Evolutionary conservation across 2,888 invertebrate species (phyloP).

Genomic region (Brachypterus glaber): DNA sequence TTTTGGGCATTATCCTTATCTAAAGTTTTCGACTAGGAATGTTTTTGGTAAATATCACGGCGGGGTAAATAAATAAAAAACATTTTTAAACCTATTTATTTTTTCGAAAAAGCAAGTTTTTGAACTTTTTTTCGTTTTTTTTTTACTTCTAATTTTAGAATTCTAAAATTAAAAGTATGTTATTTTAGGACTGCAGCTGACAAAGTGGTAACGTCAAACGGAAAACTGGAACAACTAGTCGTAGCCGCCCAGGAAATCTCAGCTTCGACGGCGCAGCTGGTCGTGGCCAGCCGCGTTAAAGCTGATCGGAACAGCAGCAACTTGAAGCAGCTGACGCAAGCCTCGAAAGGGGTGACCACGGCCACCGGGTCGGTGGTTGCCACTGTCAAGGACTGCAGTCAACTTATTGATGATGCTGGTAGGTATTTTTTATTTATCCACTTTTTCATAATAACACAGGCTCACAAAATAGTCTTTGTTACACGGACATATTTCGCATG

Average conservation of each 20-base stretch:
- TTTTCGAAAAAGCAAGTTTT: too few relatives aligned
- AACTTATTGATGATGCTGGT: constrained; percentile 77
- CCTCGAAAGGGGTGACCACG: constrained; percentile 81
- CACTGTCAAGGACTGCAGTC: constrained; percentile 81
- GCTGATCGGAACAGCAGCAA: constrained; percentile 76
- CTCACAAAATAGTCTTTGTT: too few relatives aligned
- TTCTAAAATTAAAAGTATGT: too few relatives aligned
- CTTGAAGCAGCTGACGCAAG: constrained; percentile 70
- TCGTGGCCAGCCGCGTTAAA: constrained; percentile 93
- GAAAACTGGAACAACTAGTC: constrained; percentile 85
- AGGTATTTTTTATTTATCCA: constrained; percentile 9
- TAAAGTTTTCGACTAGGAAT: too few relatives aligned
- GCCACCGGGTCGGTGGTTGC: constrained; percentile 71
- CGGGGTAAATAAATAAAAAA: too few relatives aligned
- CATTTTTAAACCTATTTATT: too few relatives aligned
- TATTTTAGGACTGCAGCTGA: constrained; percentile 80
- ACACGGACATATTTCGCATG: too few relatives aligned
- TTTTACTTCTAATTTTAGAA: too few relatives aligned
- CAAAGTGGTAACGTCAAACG: constrained; percentile 74
- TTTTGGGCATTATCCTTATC: too few relatives aligned
- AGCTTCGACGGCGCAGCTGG: constrained; percentile 92
- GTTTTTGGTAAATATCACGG: too few relatives aligned
- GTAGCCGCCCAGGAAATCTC: constrained; percentile 96
- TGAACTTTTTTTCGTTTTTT: too few relatives aligned
- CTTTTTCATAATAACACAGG: too few relatives aligned